Conservation (phyloP, 2,888 invertebrate species). For the Tachina grossa region DNA sequence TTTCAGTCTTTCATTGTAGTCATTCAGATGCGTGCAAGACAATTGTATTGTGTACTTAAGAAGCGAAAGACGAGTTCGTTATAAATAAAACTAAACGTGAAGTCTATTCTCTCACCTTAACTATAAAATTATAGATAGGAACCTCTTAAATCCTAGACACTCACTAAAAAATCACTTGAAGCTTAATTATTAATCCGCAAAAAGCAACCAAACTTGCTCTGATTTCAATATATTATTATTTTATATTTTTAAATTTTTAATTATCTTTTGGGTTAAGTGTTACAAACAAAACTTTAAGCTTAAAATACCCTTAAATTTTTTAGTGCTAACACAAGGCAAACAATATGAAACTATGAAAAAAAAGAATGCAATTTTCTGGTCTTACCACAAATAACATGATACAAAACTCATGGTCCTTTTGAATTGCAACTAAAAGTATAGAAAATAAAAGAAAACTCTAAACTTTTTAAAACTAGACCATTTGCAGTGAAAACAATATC, state of each 20-base stretch:
- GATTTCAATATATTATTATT: not conserved
- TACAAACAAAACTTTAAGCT: not conserved
- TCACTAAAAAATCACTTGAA: too few species aligned
- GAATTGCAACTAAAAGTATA: slow-evolving; percentile 4
- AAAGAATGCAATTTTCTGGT: slow-evolving; percentile 53
- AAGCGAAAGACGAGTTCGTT: too few species aligned
- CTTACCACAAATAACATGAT: slow-evolving; percentile 61
- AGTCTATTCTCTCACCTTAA: too few species aligned
- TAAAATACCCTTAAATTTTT: not conserved
- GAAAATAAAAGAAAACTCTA: not conserved
- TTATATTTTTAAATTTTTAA: not conserved
- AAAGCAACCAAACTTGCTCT: too few species aligned
- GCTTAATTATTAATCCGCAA: too few species aligned
- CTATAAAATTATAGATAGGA: too few species aligned
- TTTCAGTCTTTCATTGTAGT: too few species aligned
- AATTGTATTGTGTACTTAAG: too few species aligned
- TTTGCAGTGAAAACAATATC: slow-evolving; percentile 26
- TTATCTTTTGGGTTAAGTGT: not conserved
- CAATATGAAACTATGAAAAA: not conserved
- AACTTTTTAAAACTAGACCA: slow-evolving; percentile 7
- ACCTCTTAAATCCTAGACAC: too few species aligned
- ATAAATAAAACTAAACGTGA: too few species aligned
- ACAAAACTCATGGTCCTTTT: slow-evolving; percentile 27
- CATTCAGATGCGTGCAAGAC: too few species aligned
- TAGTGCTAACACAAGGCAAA: not conserved